phyloP scores from a whole-genome alignment of 1,140 invertebrate species.

The Tetramorium simillimum region DNA sequence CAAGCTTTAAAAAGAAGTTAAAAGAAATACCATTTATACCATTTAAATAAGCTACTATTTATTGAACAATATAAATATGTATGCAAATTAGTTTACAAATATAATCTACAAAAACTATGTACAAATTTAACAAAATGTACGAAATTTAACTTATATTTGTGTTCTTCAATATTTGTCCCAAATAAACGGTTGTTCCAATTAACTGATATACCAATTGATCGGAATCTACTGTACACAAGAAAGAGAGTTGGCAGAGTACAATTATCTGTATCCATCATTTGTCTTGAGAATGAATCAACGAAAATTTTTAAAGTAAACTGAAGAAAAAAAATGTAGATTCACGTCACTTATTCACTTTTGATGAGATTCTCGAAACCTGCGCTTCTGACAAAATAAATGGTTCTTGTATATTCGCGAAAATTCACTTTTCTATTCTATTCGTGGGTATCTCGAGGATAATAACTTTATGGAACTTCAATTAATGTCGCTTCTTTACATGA shows the following conservation, averaged over 20 bases:
- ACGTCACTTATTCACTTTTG: not conserved
- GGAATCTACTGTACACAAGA: too few relatives aligned
- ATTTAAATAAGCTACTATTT: too few relatives aligned
- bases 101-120: too few relatives aligned
- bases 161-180: too few relatives aligned
- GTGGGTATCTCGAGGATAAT: slow-evolving; percentile 26
- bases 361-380: not conserved
- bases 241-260: not conserved
- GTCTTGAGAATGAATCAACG: not conserved
- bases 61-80: too few relatives aligned
- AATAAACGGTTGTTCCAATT: too few relatives aligned
- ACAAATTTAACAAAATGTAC: too few relatives aligned
- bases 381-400: not conserved
- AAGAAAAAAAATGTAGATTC: not conserved
- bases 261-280: not conserved
- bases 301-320: not conserved
- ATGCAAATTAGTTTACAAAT: too few relatives aligned
- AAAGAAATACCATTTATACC: too few relatives aligned
- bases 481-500: slow-evolving; percentile 10
- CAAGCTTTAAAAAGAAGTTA: too few relatives aligned
- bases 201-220: too few relatives aligned
- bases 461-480: slow-evolving; percentile 30
- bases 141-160: too few relatives aligned
- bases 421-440: not conserved
- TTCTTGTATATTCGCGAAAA: not conserved